Base-by-base conservation (phyloP, 2,888 invertebrate genomes). In the Argyra leucocephala region DNA sequence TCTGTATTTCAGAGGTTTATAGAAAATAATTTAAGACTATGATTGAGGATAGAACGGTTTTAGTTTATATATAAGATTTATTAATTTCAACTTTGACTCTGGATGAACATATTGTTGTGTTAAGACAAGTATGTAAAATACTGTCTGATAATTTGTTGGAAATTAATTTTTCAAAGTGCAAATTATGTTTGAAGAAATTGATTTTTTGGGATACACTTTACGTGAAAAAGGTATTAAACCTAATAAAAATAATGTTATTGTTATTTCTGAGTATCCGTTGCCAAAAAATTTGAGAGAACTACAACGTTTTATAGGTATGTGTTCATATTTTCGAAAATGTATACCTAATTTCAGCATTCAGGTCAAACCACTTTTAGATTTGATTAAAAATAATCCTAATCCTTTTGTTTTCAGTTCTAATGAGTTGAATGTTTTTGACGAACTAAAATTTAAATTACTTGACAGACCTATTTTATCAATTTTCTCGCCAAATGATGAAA, bases 291-390 rank as follows among this genome's bases (percentile, higher is more conserved):
- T 58, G 12, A 67, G 69, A 61, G 68, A 69, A 12, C 22, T 74
- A 7, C 66, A 70, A 64, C 65, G 68, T 57, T 71, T 73, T 58
- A 63, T 74, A 22, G 74, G 74, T 5, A 67, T 71, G 59, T 64
- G 70, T 24, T 71, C 69, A 1, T 74, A 74, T 64, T 64, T 74
- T 31, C 21, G 70, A 10, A 71, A 68, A 66, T 74, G 72, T 66
- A 71, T 75, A 48, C 70, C 70, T 15, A 69, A 71, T 63, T 64
- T 70, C 64, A 9, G 61, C 57, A 21, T 22, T 22, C 57, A 65
- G 6, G 66, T 66, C 1, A 57, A 24, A 4, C 66, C 66, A 7
- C 18, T 67, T 9, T 26, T 60, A n/a, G 48, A 64, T 5, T 26
- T 63, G 15, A 2, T 58, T 10, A 62, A 58, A 26, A 64, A 66